Base-by-base conservation (phyloP, 1,140 invertebrate genomes). In the Zaprionus ornatus region DNA sequence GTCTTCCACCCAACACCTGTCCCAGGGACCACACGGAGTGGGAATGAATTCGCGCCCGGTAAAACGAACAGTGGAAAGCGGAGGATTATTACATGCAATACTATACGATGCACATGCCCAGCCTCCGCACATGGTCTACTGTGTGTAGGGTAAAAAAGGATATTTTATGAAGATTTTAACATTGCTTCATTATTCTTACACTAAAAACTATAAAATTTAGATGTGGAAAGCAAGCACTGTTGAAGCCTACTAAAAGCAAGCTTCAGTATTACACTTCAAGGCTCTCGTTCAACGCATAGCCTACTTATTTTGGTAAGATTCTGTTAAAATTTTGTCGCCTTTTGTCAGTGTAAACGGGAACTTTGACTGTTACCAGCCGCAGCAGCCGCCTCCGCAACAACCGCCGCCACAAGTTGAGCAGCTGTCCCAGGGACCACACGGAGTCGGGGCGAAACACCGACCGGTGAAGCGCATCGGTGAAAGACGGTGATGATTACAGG, bases 71-170 rank as follows among this genome's bases (percentile, higher is more conserved):
- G 84, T 88, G 35, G 84, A 88, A 9, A 88, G 40, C 0, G 74
- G 77, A 4, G 77, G 80, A 71, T 88, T 88, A 27, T 75, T 75
- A 54, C 74, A 80, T 1, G 84, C 84, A 42, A 88, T 12, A 15
- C 71, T 50, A 15, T 76, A 88, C 0, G 80, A 88, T 48, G 77
- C 80, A 56, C 84, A 88, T 3, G 84, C 80, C 81, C 85, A 90
- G 56, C 84, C 85, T 10, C 80, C 84, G 60, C 84, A 88, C 80
- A 88, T 88, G 10, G 45, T 9, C n/a, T 19, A 25, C 35, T 3
- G 42, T 23, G 7, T 32, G 7, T 15, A 19, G n/a, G 4, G 10
- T 1, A 6, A 35, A 3, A 42, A 13, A 15, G 15, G 21, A 48
- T 21, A 48, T 32, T 48, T 4, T 29, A 40, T 19, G 19, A 2